A percentile compares a stretch with the other conserved stretches of the same genome.
These are phyloP conservation scores for Sorex maritimensis DNA, from an alignment of 2,797 vertebrate genomes.

Conservation along the genomic window DNA sequence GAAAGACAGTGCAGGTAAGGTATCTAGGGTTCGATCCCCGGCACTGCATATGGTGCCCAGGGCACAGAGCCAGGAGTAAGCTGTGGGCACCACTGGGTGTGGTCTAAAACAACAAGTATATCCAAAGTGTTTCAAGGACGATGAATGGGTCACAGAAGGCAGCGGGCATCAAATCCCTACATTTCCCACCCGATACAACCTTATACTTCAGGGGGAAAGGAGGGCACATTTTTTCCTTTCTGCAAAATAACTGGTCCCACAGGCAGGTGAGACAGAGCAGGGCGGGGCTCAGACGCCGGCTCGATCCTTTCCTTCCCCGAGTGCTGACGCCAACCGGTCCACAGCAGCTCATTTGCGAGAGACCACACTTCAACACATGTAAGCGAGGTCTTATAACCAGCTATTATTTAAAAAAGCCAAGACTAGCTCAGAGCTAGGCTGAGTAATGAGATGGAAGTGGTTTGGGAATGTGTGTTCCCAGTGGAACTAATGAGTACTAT, in stretches of 20 bases:
- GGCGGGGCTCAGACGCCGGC: background rate
- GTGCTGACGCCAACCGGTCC: conserved; percentile 16
- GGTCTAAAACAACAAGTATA: background rate
- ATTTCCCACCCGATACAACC: background rate
- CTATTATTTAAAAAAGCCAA: conserved; percentile 71
- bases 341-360: conserved; percentile 48
- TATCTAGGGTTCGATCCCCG: no score
- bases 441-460: conserved; percentile 63
- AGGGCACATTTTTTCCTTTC: conserved; percentile 20
- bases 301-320: conserved; percentile 35
- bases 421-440: conserved; percentile 56
- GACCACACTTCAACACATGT: conserved; percentile 19
- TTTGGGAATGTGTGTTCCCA: conserved; percentile 61
- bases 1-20: no score
- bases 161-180: background rate
- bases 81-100: no score
- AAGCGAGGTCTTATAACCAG: conserved; percentile 49
- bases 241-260: conserved; percentile 50
- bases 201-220: conserved; percentile 1
- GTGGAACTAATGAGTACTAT: conserved; percentile 63
- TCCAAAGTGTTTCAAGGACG: conserved; percentile 19
- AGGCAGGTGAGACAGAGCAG: conserved; percentile 14
- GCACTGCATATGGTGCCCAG: no score
- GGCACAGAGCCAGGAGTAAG: no score
- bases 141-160: background rate